Base-by-base conservation (phyloP, 2,113 vertebrate species). In the Triplophysa siluroides region DNA sequence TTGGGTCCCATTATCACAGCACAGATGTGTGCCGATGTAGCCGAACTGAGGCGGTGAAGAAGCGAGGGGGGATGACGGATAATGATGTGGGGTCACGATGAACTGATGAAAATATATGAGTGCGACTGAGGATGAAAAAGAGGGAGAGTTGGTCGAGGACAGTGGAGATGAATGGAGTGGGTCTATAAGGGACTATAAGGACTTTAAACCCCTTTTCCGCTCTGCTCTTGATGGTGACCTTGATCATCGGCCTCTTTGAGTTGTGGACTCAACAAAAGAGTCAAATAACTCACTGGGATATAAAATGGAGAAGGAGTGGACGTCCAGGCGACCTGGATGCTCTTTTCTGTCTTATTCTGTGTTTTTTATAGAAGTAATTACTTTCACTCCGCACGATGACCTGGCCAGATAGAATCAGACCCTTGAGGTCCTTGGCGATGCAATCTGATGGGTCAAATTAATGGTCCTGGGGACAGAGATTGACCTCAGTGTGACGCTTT, bases 391-490 rank as follows among this genome's bases (percentile, higher is more conserved):
- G 78, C 81, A 83, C 83, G 81, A 88, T 92, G 93, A 93, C 91
- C 92, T 87, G 89, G 89, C 81, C 87, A 91, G 92, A 92, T 94
- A 89, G 92, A 94, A 93, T 94, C 90, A 87, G 88, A 88, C 83
- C 84, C 84, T 88, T 90, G 87, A 86, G 88, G 88, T 86, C 88
- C 83, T 43, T 85, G 87, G 84, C 85, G 87, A 91, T 90, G 91
- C 90, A 90, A 92, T 93, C 93, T 90, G 90, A 92, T 92, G 87
- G 90, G 89, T 90, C 89, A 90, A 90, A 93, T 93, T 87, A 93
- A 92, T 88, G 87, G 88, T 76, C 43, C 81, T 56, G 78, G 62
- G 87, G 87, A 88, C 82, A 87, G 83, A 83, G 85, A 67, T 84
- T 86, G 87, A 88, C 52, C 63, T 61, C 54, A 50, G 52, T 73